Percentiles rank a stretch among this genome's conserved stretches.
These are phyloP conservation scores for Linnaemya vulpina DNA, from an alignment of 2,888 invertebrate species.

Conservation along the genomic window DNA sequence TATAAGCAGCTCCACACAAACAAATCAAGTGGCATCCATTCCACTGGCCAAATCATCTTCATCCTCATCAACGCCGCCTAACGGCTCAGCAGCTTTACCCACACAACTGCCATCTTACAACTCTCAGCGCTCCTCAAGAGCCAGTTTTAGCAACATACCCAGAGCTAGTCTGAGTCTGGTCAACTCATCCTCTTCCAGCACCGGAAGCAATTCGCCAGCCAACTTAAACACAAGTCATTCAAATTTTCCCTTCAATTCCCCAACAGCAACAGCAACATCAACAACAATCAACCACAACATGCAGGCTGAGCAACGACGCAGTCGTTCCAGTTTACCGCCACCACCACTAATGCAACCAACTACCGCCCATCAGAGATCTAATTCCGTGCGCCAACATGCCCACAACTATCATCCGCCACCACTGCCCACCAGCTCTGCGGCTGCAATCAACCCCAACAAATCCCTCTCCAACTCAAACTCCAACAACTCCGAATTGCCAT, in stretches of 20 bases:
- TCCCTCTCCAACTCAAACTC: constrained; percentile 28
- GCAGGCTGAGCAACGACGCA: constrained; percentile 72
- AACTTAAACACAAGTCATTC: constrained; percentile 71
- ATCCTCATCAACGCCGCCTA: constrained; percentile 58
- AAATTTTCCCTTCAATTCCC: constrained; percentile 73
- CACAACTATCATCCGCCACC: constrained; percentile 74
- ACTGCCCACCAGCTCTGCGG: constrained; percentile 64
- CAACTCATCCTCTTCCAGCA: constrained; percentile 58
- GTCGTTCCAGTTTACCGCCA: constrained; percentile 73
- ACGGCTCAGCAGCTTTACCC: constrained; percentile 38
- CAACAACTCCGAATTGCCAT: constrained; percentile 77
- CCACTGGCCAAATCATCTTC: constrained; percentile 72
- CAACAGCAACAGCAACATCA: constrained; percentile 65
- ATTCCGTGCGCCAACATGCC: constrained; percentile 71
- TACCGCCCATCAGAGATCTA: constrained; percentile 70
- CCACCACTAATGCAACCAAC: constrained; percentile 57
- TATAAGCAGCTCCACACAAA: constrained; percentile 73
- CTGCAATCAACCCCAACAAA: constrained; percentile 37
- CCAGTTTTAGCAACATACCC: constrained; percentile 82
- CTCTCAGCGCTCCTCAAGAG: constrained; percentile 76
- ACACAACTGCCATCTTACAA: constrained; percentile 72
- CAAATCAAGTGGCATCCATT: constrained; percentile 66
- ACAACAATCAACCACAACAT: constrained; percentile 67
- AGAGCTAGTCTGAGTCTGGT: constrained; percentile 81
- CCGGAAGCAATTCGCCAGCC: constrained; percentile 66